Evolutionary conservation across 2,113 vertebrate genomes (phyloP).

Genomic region (Mustelus asterias): DNA sequence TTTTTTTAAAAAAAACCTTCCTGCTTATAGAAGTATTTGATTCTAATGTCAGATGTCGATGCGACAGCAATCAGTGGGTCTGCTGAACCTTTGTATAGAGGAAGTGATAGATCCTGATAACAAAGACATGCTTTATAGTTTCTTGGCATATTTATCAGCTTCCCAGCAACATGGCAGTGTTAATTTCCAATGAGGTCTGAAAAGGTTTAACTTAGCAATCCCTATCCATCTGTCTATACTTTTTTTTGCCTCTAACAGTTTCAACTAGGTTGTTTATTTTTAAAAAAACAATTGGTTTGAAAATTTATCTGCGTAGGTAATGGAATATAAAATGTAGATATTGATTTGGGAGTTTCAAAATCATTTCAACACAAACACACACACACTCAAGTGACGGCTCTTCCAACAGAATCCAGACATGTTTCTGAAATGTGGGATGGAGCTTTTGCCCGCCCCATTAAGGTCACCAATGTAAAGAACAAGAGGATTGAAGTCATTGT

Average conservation of each 20-base stretch:
- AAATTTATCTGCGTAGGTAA: neutral
- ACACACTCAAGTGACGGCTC: neutral
- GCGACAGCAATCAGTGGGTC: neutral
- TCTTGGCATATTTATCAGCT: constrained; percentile 32
- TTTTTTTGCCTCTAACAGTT: neutral
- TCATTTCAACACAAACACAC: neutral
- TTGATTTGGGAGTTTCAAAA: neutral
- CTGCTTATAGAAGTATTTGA: constrained; percentile 26
- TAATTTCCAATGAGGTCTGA: constrained; percentile 3
- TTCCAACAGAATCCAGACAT: neutral
- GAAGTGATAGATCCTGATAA: constrained; percentile 9
- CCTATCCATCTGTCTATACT: neutral
- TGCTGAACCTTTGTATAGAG: constrained; percentile 5
- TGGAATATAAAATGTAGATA: constrained; percentile 31
- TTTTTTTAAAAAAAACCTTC: neutral
- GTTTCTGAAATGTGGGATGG: neutral
- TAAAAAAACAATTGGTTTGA: constrained; percentile 15
- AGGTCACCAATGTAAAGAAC: neutral
- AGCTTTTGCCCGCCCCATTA: neutral
- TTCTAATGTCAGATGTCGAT: constrained; percentile 5
- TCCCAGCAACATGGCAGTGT: constrained; percentile 9
- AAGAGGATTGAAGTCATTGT: neutral
- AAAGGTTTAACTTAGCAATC: neutral
- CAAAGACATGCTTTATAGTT: constrained; percentile 26
- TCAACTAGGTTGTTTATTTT: neutral